Evolutionary conservation across 92 coral and sea anemone species (phyloP).

Genomic region (Hydrozoanthus gracilis): DNA sequence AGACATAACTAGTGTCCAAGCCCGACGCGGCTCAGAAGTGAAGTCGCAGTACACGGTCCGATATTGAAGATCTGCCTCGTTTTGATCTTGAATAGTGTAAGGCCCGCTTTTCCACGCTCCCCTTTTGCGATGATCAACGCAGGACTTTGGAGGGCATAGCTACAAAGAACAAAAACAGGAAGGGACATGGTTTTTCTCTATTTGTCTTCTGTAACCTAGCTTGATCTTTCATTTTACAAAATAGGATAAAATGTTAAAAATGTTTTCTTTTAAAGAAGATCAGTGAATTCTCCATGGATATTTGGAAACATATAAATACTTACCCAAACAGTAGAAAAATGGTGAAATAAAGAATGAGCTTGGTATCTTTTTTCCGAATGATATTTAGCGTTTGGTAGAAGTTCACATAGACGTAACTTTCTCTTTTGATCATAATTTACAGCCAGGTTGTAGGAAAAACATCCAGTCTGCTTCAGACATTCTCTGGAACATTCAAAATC

Average conservation of each 20-base stretch:
- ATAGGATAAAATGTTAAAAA: too few species aligned
- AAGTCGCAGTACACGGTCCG: too few species aligned
- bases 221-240: too few species aligned
- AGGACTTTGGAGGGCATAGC: background rate
- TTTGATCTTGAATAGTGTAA: background rate
- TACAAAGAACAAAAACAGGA: background rate
- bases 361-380: background rate
- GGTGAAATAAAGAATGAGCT: conserved; percentile 2
- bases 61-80: too few species aligned
- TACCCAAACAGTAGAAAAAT: conserved; percentile 10
- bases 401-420: conserved; percentile 29
- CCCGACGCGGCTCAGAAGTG: too few species aligned
- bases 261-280: too few species aligned
- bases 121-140: background rate
- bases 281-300: too few species aligned
- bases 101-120: background rate
- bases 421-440: conserved; percentile 3
- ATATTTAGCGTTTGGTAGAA: background rate
- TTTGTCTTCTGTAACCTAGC: too few species aligned
- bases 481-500: background rate
- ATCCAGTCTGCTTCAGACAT: background rate
- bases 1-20: background rate
- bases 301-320: background rate
- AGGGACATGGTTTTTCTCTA: too few species aligned
- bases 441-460: conserved; percentile 34